These are phyloP conservation scores for Geococcyx californianus DNA, from an alignment of 2,113 vertebrate species.

Conservation along the genomic window DNA sequence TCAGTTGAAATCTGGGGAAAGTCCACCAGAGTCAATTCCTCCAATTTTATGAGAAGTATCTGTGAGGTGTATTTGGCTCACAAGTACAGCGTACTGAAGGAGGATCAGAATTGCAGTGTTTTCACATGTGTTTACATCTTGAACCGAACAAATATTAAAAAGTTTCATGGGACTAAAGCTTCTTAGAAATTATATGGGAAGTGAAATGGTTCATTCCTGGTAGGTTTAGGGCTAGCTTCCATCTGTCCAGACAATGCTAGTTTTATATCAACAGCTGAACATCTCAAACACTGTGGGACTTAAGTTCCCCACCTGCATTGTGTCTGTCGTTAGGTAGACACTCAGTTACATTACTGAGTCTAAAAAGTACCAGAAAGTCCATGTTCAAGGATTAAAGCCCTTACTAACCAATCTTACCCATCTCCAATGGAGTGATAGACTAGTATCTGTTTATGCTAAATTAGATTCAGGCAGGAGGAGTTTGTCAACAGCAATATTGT, in stretches of 20 bases:
- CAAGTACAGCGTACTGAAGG: neutral
- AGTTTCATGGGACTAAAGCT: neutral
- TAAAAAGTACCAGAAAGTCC: too few relatives aligned
- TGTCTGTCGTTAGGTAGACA: neutral
- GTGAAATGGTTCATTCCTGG: neutral
- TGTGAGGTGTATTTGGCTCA: neutral
- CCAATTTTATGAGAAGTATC: neutral
- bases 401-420: neutral
- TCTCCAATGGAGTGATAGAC: neutral
- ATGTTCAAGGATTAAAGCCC: neutral
- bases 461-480: neutral
- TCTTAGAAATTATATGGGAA: neutral
- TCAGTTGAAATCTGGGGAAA: neutral
- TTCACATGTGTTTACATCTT: neutral
- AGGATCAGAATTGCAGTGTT: neutral
- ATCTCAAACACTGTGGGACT: accelerated
- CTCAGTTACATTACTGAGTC: neutral
- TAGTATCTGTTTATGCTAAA: neutral
- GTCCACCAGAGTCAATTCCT: neutral
- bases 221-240: neutral
- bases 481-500: neutral
- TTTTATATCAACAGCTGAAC: neutral
- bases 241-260: neutral
- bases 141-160: neutral
- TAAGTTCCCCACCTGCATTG: accelerated